Evolutionary conservation across 2,113 vertebrate genomes (phyloP).

Genomic region (Chiloscyllium plagiosum): DNA sequence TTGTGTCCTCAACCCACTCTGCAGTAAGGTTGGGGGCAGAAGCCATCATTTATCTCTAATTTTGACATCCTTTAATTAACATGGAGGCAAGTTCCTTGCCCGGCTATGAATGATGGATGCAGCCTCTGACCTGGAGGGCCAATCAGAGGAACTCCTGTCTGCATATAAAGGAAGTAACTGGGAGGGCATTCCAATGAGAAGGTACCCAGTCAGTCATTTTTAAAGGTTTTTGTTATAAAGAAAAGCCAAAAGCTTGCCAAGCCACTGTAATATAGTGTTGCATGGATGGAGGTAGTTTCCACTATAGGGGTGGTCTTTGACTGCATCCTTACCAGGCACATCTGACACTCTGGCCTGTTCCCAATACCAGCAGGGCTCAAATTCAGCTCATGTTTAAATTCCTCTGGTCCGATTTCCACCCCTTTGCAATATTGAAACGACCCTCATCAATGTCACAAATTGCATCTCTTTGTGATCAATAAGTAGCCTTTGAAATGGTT

Average conservation of each 20-base stretch:
- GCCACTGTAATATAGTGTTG: neutral
- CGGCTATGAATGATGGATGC: neutral
- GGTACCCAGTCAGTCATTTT: neutral
- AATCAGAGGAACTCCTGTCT: neutral
- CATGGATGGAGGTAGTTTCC: neutral
- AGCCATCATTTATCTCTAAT: neutral
- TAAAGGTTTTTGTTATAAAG: neutral
- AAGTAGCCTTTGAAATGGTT: neutral
- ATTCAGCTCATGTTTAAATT: neutral
- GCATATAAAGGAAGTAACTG: neutral
- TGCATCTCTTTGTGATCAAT: neutral
- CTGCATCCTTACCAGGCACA: neutral
- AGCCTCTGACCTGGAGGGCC: neutral
- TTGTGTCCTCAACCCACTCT: neutral
- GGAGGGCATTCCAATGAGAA: neutral
- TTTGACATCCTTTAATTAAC: neutral
- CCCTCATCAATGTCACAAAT: neutral
- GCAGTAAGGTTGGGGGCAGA: too few species aligned
- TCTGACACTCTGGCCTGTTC: neutral
- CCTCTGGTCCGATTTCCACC: neutral
- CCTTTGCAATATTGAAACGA: neutral
- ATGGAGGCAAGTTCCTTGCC: neutral
- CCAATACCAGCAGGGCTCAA: too few species aligned
- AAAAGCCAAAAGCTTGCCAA: neutral
- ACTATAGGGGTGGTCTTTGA: neutral